Base-by-base conservation (phyloP, 2,797 vertebrate genomes). In the Characodon lateralis region DNA sequence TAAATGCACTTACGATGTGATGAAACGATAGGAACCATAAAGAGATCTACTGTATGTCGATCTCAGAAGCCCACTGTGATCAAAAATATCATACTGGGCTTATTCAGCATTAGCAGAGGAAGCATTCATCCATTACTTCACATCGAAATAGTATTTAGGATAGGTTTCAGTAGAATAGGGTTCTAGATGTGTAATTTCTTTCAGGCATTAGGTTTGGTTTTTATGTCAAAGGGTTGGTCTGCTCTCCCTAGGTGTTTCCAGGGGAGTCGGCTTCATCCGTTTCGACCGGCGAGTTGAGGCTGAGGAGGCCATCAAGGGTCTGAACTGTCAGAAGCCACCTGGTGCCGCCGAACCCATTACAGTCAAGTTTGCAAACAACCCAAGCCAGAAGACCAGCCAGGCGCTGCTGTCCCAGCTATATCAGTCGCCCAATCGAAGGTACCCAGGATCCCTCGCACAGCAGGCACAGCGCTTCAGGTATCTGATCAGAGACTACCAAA, bases 331-430 rank as follows among this genome's bases (percentile, higher is more conserved):
- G 95, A 99, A 99, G 93, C 98, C 98, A 48, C 96, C 98, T 4
- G 95, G 96, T 83, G 97, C 97, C 92, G 96, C 98, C 2, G 98
- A 99, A 88, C 98, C 98, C 71, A 99, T 99, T 87, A 99, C 98
- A 53, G 98, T 99, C 87, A 99, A 99, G 95, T 99, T 99, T 92
- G 98, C 98, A 74, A 99, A 99, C 94, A 99, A 98, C 93, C 98
- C 98, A 89, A 99, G 98, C 95, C 98, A 99, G 97, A 99, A 99
- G 96, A 97, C 94, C 77, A 99, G 95, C 93, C 98, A 99, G 95
- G 98, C 98, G 16, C 96, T 99, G 94, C 96, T 99, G 83, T 99
- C 98, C 51, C 98, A 99, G 94, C 96, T 99, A 83, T 99, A 99
- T 94, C 98, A 99, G 93, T 99, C 98, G 74, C 97, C 98, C 92